These are phyloP conservation scores for Xiphophorus maculatus DNA, from an alignment of 2,113 vertebrate species.

Conservation along the genomic window DNA sequence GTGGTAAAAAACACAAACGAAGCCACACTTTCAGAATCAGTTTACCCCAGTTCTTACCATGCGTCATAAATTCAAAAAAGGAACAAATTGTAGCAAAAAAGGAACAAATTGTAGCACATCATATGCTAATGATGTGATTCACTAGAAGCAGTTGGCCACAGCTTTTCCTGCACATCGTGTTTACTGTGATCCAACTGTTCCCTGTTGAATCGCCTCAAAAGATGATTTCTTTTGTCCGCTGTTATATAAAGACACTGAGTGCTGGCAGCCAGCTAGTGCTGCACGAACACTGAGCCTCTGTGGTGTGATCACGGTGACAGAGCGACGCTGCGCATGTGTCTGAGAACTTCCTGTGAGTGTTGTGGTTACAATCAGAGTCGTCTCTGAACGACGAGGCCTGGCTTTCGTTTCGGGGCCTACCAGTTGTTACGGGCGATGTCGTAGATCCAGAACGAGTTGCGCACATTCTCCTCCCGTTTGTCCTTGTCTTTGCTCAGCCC, in stretches of 20 bases:
- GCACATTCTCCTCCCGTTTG: slow-evolving; percentile 97
- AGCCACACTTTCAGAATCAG: no score
- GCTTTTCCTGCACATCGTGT: no score
- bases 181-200: no score
- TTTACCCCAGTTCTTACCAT: no score
- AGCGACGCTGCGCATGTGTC: slow-evolving; percentile 17
- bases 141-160: no score
- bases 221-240: slow-evolving; percentile 11
- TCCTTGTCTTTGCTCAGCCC: slow-evolving; percentile 99
- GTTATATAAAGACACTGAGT: slow-evolving; percentile 7
- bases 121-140: background rate
- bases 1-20: no score
- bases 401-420: slow-evolving; percentile 70
- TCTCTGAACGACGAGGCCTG: background rate
- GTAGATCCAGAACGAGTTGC: slow-evolving; percentile 99
- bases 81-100: no score
- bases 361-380: slow-evolving; percentile 10
- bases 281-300: slow-evolving; percentile 15
- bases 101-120: no score
- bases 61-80: no score
- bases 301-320: slow-evolving; percentile 17
- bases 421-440: slow-evolving; percentile 98
- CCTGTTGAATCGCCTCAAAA: slow-evolving; percentile 6
- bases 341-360: slow-evolving; percentile 30
- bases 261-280: background rate